These are phyloP conservation scores for Chionomys nivalis DNA, from an alignment of 2,113 vertebrate species.

Conservation along the genomic window DNA sequence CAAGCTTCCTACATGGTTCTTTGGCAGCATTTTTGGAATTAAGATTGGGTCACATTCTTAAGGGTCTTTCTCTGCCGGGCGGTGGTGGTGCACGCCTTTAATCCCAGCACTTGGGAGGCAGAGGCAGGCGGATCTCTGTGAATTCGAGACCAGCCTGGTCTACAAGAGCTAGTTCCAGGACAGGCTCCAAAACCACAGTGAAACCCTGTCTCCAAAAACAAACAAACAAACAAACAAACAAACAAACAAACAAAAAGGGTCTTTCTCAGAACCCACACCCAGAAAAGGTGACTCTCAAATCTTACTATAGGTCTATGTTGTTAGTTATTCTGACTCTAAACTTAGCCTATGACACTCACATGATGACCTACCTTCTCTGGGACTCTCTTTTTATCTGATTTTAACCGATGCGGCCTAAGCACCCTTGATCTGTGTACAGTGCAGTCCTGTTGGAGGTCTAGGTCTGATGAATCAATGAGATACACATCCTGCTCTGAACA, in stretches of 20 bases:
- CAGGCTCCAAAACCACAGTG: too few relatives aligned
- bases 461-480: constrained; percentile 12
- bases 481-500: constrained; percentile 40
- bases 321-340: constrained; percentile 61
- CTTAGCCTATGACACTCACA: constrained; percentile 53
- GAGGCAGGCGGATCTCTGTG: too few relatives aligned
- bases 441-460: constrained; percentile 31
- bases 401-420: constrained; percentile 57
- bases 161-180: too few relatives aligned
- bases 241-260: too few relatives aligned
- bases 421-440: constrained; percentile 56
- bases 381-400: constrained; percentile 58
- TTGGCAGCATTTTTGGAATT: constrained; percentile 2
- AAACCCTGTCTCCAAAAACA: too few relatives aligned
- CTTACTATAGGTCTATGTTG: constrained; percentile 38
- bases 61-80: not conserved
- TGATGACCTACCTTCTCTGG: constrained; percentile 57
- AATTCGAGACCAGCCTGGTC: too few relatives aligned
- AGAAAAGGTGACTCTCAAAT: not conserved
- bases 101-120: too few relatives aligned
- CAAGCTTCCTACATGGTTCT: not conserved
- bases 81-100: too few relatives aligned
- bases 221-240: too few relatives aligned
- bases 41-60: constrained; percentile 25
- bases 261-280: not conserved